These are phyloP conservation scores for Netelia melanura DNA, from an alignment of 2,888 invertebrate species.

Conservation along the genomic window DNA sequence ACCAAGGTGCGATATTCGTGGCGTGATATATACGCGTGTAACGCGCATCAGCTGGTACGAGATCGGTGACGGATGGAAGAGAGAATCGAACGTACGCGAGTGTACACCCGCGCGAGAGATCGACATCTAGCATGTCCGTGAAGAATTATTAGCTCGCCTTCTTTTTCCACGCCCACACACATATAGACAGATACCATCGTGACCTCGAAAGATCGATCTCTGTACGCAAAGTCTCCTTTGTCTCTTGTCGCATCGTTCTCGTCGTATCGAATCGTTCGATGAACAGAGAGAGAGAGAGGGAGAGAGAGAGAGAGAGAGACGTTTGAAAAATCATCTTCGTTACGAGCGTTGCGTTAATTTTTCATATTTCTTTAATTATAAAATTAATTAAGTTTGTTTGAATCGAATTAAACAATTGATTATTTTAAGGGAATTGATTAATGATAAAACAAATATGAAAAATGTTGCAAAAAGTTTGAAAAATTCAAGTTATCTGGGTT, in stretches of 20 bases:
- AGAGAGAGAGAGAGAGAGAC: too few relatives aligned
- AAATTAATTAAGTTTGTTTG: too few relatives aligned
- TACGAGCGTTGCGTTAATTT: too few relatives aligned
- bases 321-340: too few relatives aligned
- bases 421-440: too few relatives aligned
- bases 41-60: not conserved
- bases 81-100: slow-evolving; percentile 8
- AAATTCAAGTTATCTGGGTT: not conserved
- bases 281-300: too few relatives aligned
- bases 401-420: not conserved
- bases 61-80: slow-evolving; percentile 31
- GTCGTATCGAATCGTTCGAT: too few relatives aligned
- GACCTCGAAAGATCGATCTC: slow-evolving; percentile 64
- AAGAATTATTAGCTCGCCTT: slow-evolving; percentile 66
- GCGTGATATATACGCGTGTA: not conserved
- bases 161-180: slow-evolving; percentile 61
- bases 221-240: slow-evolving; percentile 3
- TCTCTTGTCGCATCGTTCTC: not conserved
- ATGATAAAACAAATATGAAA: too few relatives aligned
- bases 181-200: not conserved
- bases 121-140: slow-evolving; percentile 62
- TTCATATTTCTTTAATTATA: too few relatives aligned
- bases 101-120: slow-evolving; percentile 48
- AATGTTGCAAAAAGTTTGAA: not conserved
- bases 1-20: not conserved